Percentiles rank a stretch among this genome's conserved stretches.
phyloP scores from a whole-genome alignment of 2,113 vertebrate species.

The Apodemus sylvaticus region DNA sequence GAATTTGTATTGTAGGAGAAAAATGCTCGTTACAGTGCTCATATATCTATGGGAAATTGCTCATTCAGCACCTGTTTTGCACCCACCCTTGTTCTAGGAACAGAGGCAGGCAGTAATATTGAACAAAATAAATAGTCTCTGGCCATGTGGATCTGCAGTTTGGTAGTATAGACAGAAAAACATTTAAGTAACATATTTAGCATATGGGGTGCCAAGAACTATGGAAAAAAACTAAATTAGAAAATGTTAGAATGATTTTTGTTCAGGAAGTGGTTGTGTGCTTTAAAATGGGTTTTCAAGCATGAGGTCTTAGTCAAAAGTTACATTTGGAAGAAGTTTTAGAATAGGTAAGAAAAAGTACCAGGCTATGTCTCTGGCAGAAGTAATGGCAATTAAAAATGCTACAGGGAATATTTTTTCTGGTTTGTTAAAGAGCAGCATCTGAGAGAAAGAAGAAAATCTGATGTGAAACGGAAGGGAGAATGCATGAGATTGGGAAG shows the following conservation, averaged over 20 bases:
- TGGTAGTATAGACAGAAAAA: background rate
- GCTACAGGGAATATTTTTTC: background rate
- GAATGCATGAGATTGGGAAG: no score
- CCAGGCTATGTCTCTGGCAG: background rate
- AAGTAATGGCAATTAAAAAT: background rate
- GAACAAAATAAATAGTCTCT: background rate
- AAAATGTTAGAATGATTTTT: background rate
- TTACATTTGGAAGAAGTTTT: background rate
- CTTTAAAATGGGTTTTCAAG: background rate
- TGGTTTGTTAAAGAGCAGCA: background rate
- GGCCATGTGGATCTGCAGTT: background rate
- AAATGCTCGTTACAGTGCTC: background rate
- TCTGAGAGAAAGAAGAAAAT: background rate
- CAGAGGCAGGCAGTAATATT: background rate
- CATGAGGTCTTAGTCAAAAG: background rate
- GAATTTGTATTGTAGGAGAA: background rate
- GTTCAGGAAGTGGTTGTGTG: background rate
- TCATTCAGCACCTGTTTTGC: background rate
- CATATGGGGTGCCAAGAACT: background rate
- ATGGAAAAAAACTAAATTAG: background rate
- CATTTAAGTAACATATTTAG: background rate
- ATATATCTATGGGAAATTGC: background rate
- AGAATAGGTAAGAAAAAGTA: background rate
- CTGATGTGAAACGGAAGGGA: background rate
- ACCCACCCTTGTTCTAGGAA: background rate